Base-by-base conservation (phyloP, 2,888 invertebrate species). In the Andrena minutula region DNA sequence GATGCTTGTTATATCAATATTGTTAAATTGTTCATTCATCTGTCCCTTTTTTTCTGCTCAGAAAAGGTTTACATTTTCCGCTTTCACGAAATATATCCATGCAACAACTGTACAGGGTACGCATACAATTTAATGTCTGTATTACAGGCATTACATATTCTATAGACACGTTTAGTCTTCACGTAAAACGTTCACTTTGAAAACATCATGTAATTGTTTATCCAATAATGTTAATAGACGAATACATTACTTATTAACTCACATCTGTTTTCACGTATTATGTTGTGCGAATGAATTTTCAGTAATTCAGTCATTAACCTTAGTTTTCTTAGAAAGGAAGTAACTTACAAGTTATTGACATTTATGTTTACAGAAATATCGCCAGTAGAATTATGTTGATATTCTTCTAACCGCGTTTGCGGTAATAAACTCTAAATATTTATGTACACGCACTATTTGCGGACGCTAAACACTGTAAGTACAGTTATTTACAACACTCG, bases 401-500 rank as follows among this genome's bases (percentile, higher is more conserved):
- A 79, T 66, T 51, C 30, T 68, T 80, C 68, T 77, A 80, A 51
- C 81, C 84, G 74, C 64, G 58, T 68, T 69, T n/a, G 58, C 75
- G 63, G 74, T 78, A 75, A 41, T 86, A 87, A 88, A 86, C 77
- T 87, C 86, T 88, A 87, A 80, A 86, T 87, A 87, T 89, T 89
- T 93, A 91, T 93, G 90, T 93, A 93, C 93, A 93, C 92, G 92
- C 92, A 93, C 92, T 89, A 89, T 75, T 71, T 82, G 83, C 91
- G 90, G 91, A 91, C 91, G 91, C 91, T 93, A 92, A 91, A 92
- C 93, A 94, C 93, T 93, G 94, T 94, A 94, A 93, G 94, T 94
- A 94, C 93, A 93, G 91, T 92, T 94, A 94, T 94, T 93, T 94
- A 94, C 94, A 93, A 93, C 93, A 93, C 93, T 93, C 90, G 91